Evolutionary conservation across 2,888 invertebrate species (phyloP), one percentile per base, ranked within the genome.

Genomic region (Philonicus albiceps): DNA sequence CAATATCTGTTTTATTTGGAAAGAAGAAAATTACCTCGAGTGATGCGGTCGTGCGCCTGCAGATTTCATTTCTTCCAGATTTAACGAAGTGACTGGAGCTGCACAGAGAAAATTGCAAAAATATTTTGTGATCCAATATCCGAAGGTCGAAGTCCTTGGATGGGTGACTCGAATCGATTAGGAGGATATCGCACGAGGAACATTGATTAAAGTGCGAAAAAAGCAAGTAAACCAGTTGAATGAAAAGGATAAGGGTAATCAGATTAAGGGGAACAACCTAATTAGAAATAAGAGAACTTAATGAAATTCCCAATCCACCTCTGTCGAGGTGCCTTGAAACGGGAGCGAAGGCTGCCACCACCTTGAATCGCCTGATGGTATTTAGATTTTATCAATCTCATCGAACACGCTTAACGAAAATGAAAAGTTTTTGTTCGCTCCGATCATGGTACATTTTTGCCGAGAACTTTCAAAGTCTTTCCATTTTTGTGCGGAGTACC

Each of bases 341-440:
- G 55, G 55, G 55, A 55, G 11, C 64, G 22, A 27, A 19, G 22
- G 22, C 7, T 11, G 22, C 64, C 27, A 27, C 73, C 84, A 84
- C 84, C 73, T 73, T 40, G 34, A 43, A 43, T 73, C 73, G 22
- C 73, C 27, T 73, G 43, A 30, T 49, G 73, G 30, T 84, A 84
- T 84, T 84, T 84, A 84, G 84, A 84, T 84, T 72, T 84, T 84
- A 84, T 84, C 84, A 73, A 84, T 73, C 43, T 84, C 84, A 84
- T 84, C 73, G 73, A 84, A 43, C 72, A 84, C 55, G 40, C 16
- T 73, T 73, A 73, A 84, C 16, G 84, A 73, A 84, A 84, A 73
- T 73, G 72, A 73, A 73, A 84, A 76, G 76, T 55, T 76, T 76
- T 86, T 78, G 31, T 73, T 86, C 55, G 43, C n/a, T 27, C 31